phyloP scores from a whole-genome alignment of 2,888 invertebrate species.

The Stegana nigrithorax region DNA sequence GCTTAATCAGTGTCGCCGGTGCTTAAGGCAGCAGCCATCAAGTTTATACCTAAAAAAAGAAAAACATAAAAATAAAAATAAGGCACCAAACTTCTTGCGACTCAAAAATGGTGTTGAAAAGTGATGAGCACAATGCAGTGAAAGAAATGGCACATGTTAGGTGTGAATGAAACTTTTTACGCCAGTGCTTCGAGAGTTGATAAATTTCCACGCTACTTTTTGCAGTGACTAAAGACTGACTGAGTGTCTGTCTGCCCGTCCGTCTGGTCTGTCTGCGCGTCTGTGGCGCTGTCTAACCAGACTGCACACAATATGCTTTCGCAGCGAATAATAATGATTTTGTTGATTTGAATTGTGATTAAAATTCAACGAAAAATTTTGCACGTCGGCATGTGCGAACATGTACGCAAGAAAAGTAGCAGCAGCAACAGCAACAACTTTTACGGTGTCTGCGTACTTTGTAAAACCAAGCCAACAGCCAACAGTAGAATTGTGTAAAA shows the following conservation, averaged over 20 bases:
- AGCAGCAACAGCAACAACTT: constrained; percentile 47
- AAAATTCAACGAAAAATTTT: constrained; percentile 62
- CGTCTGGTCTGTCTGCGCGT: neutral
- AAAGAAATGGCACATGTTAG: too few relatives aligned
- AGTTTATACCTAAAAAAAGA: too few relatives aligned
- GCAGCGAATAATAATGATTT: constrained; percentile 55
- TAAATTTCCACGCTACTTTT: neutral
- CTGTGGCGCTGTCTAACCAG: neutral
- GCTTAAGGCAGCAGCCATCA: too few relatives aligned
- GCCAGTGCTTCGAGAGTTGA: neutral
- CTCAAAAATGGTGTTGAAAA: too few relatives aligned
- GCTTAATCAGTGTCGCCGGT: too few relatives aligned
- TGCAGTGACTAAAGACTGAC: neutral
- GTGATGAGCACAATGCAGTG: too few relatives aligned
- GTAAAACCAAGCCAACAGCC: constrained; percentile 6
- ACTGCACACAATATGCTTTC: neutral
- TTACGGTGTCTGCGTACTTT: constrained; percentile 50
- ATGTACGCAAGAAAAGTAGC: constrained; percentile 15
- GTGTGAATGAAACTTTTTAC: too few relatives aligned
- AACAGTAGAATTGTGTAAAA: constrained; percentile 7
- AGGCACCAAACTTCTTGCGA: too few relatives aligned
- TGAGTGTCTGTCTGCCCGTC: neutral
- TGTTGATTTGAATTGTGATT: constrained; percentile 64
- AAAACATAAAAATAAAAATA: too few relatives aligned
- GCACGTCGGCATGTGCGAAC: constrained; percentile 30